Conservation (phyloP, 30 jellyfish, hydroid and myxozoan species). For the Phacellophora camtschatica region DNA sequence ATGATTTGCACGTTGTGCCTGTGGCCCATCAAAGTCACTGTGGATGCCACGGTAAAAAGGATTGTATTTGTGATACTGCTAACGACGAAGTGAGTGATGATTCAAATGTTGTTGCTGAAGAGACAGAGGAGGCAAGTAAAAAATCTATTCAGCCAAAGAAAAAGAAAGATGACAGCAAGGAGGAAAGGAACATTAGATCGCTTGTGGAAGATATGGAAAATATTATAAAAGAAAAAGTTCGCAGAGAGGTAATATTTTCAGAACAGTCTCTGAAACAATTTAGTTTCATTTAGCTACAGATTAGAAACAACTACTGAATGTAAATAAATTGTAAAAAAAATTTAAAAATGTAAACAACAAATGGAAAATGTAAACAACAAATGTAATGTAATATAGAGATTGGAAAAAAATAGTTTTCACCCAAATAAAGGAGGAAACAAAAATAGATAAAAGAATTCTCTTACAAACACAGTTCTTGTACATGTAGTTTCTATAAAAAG, state of each 20-base stretch:
- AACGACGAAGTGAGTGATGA: conserved; percentile 22
- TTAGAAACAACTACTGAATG: too few species aligned
- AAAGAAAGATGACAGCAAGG: conserved; percentile 31
- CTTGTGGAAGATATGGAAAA: conserved; percentile 42
- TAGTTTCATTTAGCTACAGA: too few species aligned
- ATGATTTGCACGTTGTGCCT: conserved; percentile 79
- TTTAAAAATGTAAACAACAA: too few species aligned
- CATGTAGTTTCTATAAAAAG: too few species aligned
- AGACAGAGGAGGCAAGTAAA: conserved; percentile 23
- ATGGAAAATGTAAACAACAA: too few species aligned
- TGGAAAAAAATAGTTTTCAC: too few species aligned
- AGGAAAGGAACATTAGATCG: conserved; percentile 48
- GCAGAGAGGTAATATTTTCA: conserved; percentile 47
- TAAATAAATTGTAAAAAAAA: too few species aligned
- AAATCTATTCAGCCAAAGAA: conserved; percentile 29
- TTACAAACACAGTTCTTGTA: too few species aligned
- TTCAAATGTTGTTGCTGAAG: conserved; percentile 13
- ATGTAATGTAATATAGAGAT: too few species aligned
- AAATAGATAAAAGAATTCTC: too few species aligned
- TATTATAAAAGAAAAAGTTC: conserved; percentile 47
- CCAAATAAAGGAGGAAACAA: too few species aligned
- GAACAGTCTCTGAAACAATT: neutral
- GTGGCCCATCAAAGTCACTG: conserved; percentile 60
- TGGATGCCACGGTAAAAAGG: conserved; percentile 82
- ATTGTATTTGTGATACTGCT: conserved; percentile 77